Percentiles rank a stretch among this genome's conserved stretches.
phyloP scores from a whole-genome alignment of 2,113 vertebrate species.

The Mobula hypostoma region DNA sequence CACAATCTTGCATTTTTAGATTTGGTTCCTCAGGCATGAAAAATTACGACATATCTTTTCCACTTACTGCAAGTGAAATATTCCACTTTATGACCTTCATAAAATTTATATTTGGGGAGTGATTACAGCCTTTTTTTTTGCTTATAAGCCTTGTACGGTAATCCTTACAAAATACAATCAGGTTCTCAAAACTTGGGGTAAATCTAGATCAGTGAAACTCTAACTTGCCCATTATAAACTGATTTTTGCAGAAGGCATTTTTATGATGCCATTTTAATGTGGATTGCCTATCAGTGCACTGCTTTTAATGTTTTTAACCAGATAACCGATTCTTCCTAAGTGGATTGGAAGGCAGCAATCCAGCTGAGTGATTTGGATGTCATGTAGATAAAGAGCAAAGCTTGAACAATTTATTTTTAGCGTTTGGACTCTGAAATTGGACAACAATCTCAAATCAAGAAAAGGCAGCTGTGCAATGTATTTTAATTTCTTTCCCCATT shows the following conservation, averaged over 20 bases:
- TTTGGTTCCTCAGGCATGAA: slow-evolving; percentile 21
- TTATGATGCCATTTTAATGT: neutral
- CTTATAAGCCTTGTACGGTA: neutral
- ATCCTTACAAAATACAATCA: neutral
- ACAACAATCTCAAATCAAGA: neutral
- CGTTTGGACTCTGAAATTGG: neutral
- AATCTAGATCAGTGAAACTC: neutral
- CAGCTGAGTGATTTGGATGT: neutral
- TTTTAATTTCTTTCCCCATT: neutral
- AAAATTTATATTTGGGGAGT: neutral
- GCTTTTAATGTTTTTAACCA: slow-evolving; percentile 11
- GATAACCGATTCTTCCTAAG: neutral
- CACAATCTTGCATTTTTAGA: neutral
- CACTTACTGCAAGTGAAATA: neutral
- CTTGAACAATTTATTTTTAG: neutral
- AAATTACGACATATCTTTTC: neutral
- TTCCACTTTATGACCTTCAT: neutral
- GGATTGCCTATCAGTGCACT: neutral
- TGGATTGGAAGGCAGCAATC: slow-evolving; percentile 12
- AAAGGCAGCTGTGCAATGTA: neutral
- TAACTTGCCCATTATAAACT: neutral
- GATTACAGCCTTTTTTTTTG: neutral
- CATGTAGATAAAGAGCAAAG: neutral
- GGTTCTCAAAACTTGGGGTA: neutral
- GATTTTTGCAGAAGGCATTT: neutral